Evolutionary conservation across 2,888 invertebrate genomes (phyloP).

Genomic region (Drosophila mayaguana): DNA sequence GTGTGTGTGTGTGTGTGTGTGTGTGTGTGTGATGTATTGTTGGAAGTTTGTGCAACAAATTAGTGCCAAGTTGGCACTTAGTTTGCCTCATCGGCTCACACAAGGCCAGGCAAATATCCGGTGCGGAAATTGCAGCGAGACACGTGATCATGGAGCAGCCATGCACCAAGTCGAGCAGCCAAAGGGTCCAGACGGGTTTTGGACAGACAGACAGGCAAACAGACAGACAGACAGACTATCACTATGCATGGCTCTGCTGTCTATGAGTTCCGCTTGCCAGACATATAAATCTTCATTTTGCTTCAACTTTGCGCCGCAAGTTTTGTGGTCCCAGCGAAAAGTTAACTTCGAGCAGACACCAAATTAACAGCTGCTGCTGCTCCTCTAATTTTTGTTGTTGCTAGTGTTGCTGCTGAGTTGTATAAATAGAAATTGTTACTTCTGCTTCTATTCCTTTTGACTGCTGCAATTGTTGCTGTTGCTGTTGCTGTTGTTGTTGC

Average conservation of each 20-base stretch:
- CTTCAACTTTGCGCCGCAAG: conserved; percentile 66
- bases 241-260: conserved; percentile 52
- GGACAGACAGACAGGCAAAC: background rate
- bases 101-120: conserved; percentile 71
- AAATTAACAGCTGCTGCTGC: conserved; percentile 72
- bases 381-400: conserved; percentile 14
- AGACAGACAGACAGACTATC: conserved; percentile 25
- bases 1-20: conserved; percentile 2
- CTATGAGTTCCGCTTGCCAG: conserved; percentile 75
- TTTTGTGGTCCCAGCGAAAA: conserved; percentile 60
- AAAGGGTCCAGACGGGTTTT: background rate
- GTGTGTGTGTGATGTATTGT: conserved; percentile 26
- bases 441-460: background rate
- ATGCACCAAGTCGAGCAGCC: conserved; percentile 1
- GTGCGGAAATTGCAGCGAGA: conserved; percentile 76
- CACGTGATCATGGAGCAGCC: conserved; percentile 65
- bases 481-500: background rate
- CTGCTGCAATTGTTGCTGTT: background rate
- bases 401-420: background rate
- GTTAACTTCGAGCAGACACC: conserved; percentile 53
- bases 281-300: conserved; percentile 79
- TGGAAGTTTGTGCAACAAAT: conserved; percentile 74
- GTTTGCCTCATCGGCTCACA: conserved; percentile 45
- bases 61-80: conserved; percentile 70
- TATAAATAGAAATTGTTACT: conserved; percentile 5